Base-by-base conservation (phyloP, 2,888 invertebrate species). In the Eumacrocentrus americanus region DNA sequence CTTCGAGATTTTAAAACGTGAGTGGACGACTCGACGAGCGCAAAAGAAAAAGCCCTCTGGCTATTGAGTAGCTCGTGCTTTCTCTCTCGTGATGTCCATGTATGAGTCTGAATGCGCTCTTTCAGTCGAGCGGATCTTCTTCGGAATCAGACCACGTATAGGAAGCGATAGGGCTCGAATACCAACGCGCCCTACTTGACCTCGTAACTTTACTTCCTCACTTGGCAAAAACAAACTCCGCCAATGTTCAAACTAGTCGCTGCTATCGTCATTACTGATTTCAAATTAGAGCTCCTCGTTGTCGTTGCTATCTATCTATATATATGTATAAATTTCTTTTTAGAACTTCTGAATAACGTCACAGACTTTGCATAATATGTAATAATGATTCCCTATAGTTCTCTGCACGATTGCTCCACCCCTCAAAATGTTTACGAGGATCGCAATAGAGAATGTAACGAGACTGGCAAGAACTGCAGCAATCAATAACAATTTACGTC, bases 111-210 rank as follows among this genome's bases (percentile, higher is more conserved):
- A 25, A 38, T 37, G 29, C 53, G 42, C 4, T 14, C 38, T 51
- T 38, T 23, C n/a, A 51, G 37, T 23, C 4, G 29, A 25, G 23
- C 9, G 6, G n/a, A 38, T 12, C 40, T 53, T 23, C 23, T 61
- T 61, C 14, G 12, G n/a, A 62, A 56, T 56, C 62, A 35, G 52
- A 56, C 38, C 62, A 62, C 62, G 62, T 60, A 60, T 34, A 38
- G 34, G 46, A 46, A 38, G 38, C 53, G 53, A 42, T 40, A 53
- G 29, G 16, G 18, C 18, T 12, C 53, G 53, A 53, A 53, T 53
- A 53, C 53, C 25, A 53, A 53, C 53, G 42, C 53, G 16, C 18
- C 9, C 29, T 9, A 23, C 53, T 53, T 53, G 29, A n/a, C 29
- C 42, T 53, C 20, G 53, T 42, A 53, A 42, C 42, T 42, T 53